A percentile compares a stretch with the other conserved stretches of the same genome.
phyloP scores from a whole-genome alignment of 2,113 vertebrate species.

The Centropus bengalensis region DNA sequence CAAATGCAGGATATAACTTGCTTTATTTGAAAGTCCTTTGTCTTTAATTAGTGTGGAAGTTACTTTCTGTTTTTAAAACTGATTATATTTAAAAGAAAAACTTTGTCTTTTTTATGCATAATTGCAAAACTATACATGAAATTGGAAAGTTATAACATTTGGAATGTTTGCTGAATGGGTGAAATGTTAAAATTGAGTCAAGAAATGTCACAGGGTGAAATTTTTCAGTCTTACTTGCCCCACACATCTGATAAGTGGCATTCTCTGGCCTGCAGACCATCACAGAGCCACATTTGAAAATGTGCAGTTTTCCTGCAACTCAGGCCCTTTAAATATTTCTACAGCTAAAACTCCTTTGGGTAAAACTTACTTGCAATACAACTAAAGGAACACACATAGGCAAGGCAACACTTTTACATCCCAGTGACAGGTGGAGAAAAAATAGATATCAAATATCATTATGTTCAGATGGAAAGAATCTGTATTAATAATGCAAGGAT shows the following conservation, averaged over 20 bases:
- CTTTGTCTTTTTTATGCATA: background rate
- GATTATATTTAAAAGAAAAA: slow-evolving; percentile 10
- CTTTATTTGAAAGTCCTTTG: background rate
- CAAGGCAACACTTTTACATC: background rate
- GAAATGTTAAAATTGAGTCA: background rate
- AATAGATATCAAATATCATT: background rate
- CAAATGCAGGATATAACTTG: slow-evolving; percentile 29
- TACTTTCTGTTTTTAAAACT: slow-evolving; percentile 3
- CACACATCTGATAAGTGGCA: background rate
- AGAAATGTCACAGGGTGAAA: background rate
- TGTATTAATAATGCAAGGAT: background rate
- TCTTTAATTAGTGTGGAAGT: background rate
- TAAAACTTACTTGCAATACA: background rate
- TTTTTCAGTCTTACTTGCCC: background rate
- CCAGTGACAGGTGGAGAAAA: background rate
- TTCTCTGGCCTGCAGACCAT: background rate
- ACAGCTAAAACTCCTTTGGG: background rate
- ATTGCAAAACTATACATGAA: background rate
- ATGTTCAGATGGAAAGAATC: background rate
- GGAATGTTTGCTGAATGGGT: background rate
- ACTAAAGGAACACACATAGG: background rate
- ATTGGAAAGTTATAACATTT: background rate
- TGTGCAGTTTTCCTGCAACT: background rate
- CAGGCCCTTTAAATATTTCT: background rate
- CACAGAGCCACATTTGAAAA: background rate